Evolutionary conservation across 2,113 vertebrate genomes (phyloP), one percentile per base, ranked within the genome.

Genomic region (Nothoprocta pentlandii): DNA sequence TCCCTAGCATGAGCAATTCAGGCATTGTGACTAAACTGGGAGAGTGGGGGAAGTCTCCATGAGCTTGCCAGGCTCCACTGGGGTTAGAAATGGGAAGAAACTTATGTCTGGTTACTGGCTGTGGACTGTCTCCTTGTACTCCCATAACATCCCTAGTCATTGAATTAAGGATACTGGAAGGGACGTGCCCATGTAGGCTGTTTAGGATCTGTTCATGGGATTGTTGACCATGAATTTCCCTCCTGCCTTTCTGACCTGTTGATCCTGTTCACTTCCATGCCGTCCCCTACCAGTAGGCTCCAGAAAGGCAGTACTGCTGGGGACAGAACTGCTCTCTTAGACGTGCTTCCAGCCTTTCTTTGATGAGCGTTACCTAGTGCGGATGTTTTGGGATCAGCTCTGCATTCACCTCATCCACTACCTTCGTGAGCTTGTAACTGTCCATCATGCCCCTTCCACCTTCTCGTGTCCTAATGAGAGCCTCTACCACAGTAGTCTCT

Each of bases 401-500:
- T 1, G 3, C 22, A 30, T 17, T 28, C 63, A 41, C 26, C 26
- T 78, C 3, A 1, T 7, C 44, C 53, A 79, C 41, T 69, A 44
- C 11, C 41, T 68, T 34, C 47, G 13, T 32, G 19, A 67, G 26
- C 3, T 0, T 10, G 41, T 44, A 63, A 22, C 17, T 16, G 5
- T 51, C 32, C 17, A 9, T 17, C 16, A 16, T 30, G 2, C 58
- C 12, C 2, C 9, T 42, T 19, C n/a, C 21, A 23, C 46, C 8
- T 20, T 4, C 21, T 46, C 19, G 13, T 46, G 39, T 58, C 25
- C 46, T 26, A 62, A 47, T 17, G 25, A 42, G 49, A 76, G 36
- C 7, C 36, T 62, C 30, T 0, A 1, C 13, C 1, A 1, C 7
- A 6, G 15, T 15, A 8, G 15, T 44, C 64, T 80, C 1, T 0